Evolutionary conservation across 2,888 invertebrate genomes (phyloP).

Genomic region (Drosophila cognata): DNA sequence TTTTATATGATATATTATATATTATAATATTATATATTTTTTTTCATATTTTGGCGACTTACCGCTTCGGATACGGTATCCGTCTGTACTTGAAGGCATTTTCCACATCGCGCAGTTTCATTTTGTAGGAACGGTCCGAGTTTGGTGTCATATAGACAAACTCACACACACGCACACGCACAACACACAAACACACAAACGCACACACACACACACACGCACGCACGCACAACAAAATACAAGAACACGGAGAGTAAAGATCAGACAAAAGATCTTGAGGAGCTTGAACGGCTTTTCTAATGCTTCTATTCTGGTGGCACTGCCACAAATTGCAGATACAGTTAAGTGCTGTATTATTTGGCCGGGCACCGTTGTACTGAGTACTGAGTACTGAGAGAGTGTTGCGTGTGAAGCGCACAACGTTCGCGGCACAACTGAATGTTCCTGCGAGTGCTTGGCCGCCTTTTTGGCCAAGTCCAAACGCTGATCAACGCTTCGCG

Average conservation of each 20-base stretch:
- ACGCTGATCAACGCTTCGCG: conserved; percentile 33
- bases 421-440: conserved; percentile 84
- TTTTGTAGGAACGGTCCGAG: conserved; percentile 79
- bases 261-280: conserved; percentile 18
- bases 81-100: conserved; percentile 84
- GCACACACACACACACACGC: conserved; percentile 10
- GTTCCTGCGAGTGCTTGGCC: conserved; percentile 76
- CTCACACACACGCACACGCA: conserved; percentile 24
- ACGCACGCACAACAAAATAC: conserved; percentile 18
- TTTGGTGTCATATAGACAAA: conserved; percentile 59
- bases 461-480: conserved; percentile 79
- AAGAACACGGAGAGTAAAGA: conserved; percentile 9
- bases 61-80: conserved; percentile 85
- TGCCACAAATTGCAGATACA: conserved; percentile 39
- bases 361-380: conserved; percentile 20
- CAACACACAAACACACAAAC: conserved; percentile 6
- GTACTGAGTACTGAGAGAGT: conserved; percentile 9
- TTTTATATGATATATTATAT: not conserved
- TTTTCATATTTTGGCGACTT: conserved; percentile 56
- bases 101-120: conserved; percentile 84
- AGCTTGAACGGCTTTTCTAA: conserved; percentile 34
- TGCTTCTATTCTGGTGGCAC: conserved; percentile 37
- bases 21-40: not conserved
- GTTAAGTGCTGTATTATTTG: conserved; percentile 40
- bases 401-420: conserved; percentile 83